A percentile compares a stretch with the other conserved stretches of the same genome.
These are phyloP conservation scores for Acrossocheilus wenchowensis DNA, from an alignment of 2,797 vertebrate genomes.

Conservation along the genomic window DNA sequence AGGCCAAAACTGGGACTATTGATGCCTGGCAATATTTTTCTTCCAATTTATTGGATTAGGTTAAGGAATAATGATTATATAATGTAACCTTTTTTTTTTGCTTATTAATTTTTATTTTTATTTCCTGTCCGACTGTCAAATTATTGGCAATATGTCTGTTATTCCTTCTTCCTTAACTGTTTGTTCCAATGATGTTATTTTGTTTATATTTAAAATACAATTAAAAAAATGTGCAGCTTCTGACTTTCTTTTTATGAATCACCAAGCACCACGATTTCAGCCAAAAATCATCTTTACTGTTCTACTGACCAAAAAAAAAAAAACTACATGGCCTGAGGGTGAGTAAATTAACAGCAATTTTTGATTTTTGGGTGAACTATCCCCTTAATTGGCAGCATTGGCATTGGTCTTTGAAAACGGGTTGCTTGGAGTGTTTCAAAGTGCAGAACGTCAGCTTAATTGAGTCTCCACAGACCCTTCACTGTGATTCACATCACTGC, in stretches of 20 bases:
- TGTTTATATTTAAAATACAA: neutral
- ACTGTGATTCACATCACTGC: constrained; percentile 33
- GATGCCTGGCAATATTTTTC: neutral
- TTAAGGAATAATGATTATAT: too few species aligned
- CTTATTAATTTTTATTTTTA: too few species aligned
- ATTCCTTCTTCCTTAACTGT: too few species aligned
- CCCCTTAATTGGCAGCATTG: neutral
- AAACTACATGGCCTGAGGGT: neutral
- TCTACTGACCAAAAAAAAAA: neutral
- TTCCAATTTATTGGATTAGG: too few species aligned
- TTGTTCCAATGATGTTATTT: neutral
- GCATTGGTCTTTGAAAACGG: neutral
- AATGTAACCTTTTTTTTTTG: too few species aligned
- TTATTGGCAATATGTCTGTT: too few species aligned
- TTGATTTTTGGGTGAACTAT: neutral
- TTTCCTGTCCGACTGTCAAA: too few species aligned
- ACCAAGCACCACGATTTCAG: neutral
- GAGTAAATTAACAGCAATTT: neutral
- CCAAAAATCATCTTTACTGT: neutral
- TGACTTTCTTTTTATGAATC: neutral
- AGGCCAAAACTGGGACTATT: neutral
- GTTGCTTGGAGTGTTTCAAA: neutral
- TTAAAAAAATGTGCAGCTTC: neutral
- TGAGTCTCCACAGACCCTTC: constrained; percentile 35
- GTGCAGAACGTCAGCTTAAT: constrained; percentile 15